Percentiles rank a stretch among this genome's conserved stretches.
Evolutionary conservation across 2,797 vertebrate species (phyloP).

Genomic region (Valencia hispanica): DNA sequence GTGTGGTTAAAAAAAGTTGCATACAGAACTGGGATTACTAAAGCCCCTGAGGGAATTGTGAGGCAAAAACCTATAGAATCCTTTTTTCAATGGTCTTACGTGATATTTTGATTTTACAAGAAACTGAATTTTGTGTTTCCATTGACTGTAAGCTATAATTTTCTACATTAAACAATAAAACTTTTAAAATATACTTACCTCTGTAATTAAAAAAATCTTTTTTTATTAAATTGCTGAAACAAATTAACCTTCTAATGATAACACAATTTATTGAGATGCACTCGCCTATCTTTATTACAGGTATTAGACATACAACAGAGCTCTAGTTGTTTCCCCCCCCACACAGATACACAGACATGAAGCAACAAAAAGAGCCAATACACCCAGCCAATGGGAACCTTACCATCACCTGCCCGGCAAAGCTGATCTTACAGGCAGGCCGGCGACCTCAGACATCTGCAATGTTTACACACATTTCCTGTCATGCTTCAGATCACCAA

Average conservation of each 20-base stretch:
- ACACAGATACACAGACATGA: conserved; percentile 10
- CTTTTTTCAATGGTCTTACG: not conserved
- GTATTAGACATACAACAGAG: not conserved
- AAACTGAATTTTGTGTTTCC: not conserved
- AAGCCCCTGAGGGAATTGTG: not conserved
- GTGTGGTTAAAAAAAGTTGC: not conserved
- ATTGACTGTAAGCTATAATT: not conserved
- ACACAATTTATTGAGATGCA: not conserved
- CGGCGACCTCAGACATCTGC: conserved; percentile 96
- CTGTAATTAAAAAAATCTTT: not conserved
- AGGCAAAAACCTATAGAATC: not conserved
- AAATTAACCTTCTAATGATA: not conserved
- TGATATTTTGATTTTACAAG: not conserved
- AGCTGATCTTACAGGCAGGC: conserved; percentile 89
- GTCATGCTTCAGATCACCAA: conserved; percentile 78
- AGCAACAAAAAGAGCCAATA: conserved; percentile 47
- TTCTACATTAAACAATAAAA: not conserved
- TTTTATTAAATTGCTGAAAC: not conserved
- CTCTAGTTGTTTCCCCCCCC: not conserved
- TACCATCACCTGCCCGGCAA: conserved; percentile 92
- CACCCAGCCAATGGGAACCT: conserved; percentile 84
- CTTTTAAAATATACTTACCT: not conserved
- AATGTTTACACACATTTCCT: conserved; percentile 89
- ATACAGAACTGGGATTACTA: not conserved
- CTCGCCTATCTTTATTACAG: not conserved